Evolutionary conservation across 1,140 invertebrate species (phyloP), one percentile per base, ranked within the genome.

Genomic region (Pollicipes pollicipes): DNA sequence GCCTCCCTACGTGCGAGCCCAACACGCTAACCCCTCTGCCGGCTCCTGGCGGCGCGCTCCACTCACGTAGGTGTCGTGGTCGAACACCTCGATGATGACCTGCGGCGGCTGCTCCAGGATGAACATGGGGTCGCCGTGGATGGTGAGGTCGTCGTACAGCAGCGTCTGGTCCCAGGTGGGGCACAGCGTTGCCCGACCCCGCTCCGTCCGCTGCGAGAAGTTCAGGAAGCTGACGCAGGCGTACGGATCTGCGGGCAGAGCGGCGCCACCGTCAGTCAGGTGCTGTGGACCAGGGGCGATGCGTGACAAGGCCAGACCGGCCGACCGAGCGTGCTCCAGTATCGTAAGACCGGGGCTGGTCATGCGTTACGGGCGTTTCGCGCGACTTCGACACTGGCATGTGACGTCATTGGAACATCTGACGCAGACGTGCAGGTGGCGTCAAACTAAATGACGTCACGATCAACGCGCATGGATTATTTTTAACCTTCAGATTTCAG

Each of bases 121-220:
- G 68, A 77, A 76, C 29, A 79, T 77, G 70, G 78, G 75, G 31
- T 76, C 68, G 8, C 80, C 81, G 69, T 79, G 80, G 35, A 83
- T 75, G 17, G 75, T 75, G 0, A 82, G 76, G 68, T 82, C 79
- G 69, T 80, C 78, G 31, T 82, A 77, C 32, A 81, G 77, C 13
- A 83, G 74, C 71, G 81, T 80, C 70, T 81, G 78, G 74, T 83
- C 81, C 81, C 82, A 83, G 10, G 80, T 81, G 3, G 82, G 82
- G 72, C 80, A 81, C 37, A 82, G 76, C 24, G 81, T 83, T 69
- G 82, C 77, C 21, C 17, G 13, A 30, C 74, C 74, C 66, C 79
- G 77, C 21, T 81, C 80, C 26, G 82, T 79, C 69, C 76, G 73
- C 45, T 78, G 76, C 72, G 78, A 80, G 66, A 80, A 79, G 17